Conservation (phyloP, 2,113 vertebrate genomes). For the Malurus melanocephalus region DNA sequence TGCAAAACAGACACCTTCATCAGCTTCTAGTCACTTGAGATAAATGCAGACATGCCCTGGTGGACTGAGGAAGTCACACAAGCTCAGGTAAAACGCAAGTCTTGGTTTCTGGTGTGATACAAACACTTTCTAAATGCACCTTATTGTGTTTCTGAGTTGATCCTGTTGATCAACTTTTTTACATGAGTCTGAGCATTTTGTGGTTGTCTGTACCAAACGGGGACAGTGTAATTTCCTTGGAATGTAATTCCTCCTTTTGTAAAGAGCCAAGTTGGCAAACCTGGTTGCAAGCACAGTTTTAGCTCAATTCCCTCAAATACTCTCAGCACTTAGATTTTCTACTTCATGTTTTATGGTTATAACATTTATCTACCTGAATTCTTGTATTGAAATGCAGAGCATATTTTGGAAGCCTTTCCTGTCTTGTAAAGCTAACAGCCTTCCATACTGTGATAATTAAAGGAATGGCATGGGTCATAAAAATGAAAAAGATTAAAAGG, state of each 20-base stretch:
- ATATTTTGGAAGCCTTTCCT: constrained; percentile 36
- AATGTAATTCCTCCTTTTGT: constrained; percentile 20
- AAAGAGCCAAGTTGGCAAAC: constrained; percentile 46
- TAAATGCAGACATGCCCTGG: not conserved
- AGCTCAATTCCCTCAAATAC: constrained; percentile 21
- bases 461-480: constrained; percentile 54
- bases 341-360: constrained; percentile 29
- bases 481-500: constrained; percentile 52
- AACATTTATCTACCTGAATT: constrained; percentile 22
- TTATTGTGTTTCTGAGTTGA: not conserved
- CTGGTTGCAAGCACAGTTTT: constrained; percentile 21
- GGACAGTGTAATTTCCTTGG: constrained; percentile 33
- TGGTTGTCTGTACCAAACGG: not conserved
- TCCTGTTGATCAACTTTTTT: constrained; percentile 8
- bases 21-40: not conserved
- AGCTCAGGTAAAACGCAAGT: not conserved
- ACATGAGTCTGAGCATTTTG: not conserved
- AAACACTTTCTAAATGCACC: not conserved
- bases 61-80: not conserved
- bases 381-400: constrained; percentile 37
- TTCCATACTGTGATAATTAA: constrained; percentile 52
- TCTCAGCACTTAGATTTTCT: constrained; percentile 32
- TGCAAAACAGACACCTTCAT: not conserved
- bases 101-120: not conserved
- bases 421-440: constrained; percentile 47